A percentile compares a stretch with the other conserved stretches of the same genome.
phyloP scores from a whole-genome alignment of 2,888 invertebrate genomes.

The Heteromurus nitidus region DNA sequence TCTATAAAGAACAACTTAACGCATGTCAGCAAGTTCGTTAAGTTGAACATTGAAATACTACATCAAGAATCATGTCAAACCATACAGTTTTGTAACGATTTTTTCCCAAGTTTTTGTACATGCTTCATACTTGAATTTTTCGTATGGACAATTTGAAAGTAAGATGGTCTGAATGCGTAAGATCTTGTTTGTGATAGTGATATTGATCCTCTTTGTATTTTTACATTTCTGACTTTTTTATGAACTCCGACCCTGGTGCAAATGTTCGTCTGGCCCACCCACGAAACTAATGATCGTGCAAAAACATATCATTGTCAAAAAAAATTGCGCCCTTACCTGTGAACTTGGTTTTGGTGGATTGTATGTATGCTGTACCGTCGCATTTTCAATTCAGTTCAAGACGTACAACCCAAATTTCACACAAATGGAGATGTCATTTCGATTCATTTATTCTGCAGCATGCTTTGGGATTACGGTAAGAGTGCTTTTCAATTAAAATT shows the following conservation, averaged over 20 bases:
- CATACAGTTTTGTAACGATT: not conserved
- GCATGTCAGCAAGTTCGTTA: not conserved
- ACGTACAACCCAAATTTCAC: slow-evolving; percentile 97
- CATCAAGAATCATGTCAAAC: slow-evolving; percentile 3
- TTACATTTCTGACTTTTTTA: slow-evolving; percentile 21
- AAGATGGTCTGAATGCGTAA: too few relatives aligned
- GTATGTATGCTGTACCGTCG: slow-evolving; percentile 74
- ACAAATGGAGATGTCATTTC: slow-evolving; percentile 97
- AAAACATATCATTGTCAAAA: slow-evolving; percentile 6
- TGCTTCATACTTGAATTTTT: too few relatives aligned
- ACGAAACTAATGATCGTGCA: slow-evolving; percentile 52
- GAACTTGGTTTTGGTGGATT: too few relatives aligned
- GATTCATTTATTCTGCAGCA: slow-evolving; percentile 85
- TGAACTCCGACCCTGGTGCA: slow-evolving; percentile 31
- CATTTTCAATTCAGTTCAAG: slow-evolving; percentile 84
- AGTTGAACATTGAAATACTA: not conserved
- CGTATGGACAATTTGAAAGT: slow-evolving; percentile 4
- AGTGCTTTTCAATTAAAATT: slow-evolving; percentile 46
- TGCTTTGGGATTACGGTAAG: slow-evolving; percentile 92
- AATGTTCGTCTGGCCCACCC: slow-evolving; percentile 52
- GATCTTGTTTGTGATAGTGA: too few relatives aligned
- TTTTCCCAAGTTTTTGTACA: too few relatives aligned
- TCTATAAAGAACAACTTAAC: not conserved
- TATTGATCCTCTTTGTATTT: slow-evolving; percentile 45
- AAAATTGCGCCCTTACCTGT: slow-evolving; percentile 1